Conservation (phyloP, 2,113 vertebrate genomes). For the Xenopus tropicalis region UCB_Xtro_10.0 CM004449.2:79182001-79182500, state of each 20-base stretch:
- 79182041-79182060: no score
- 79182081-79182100: conserved; percentile 49
- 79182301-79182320: no score
- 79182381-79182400: conserved; percentile 45
- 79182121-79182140: conserved; percentile 74
- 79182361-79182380: no score
- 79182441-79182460: no score
- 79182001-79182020: no score
- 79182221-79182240: conserved; percentile 32
- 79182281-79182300: no score
- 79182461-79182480: background rate
- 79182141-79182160: conserved; percentile 70
- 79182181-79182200: conserved; percentile 32
- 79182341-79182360: no score
- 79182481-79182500: conserved; percentile 23
- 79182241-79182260: conserved; percentile 7
- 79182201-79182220: background rate
- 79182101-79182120: conserved; percentile 73
- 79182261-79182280: background rate
- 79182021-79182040: no score
- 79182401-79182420: conserved; percentile 1
- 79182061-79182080: no score
- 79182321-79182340: no score
- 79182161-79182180: conserved; percentile 34
- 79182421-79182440: no score